phyloP scores from a whole-genome alignment of 1,140 invertebrate species.

The Drosophila truncata region DNA sequence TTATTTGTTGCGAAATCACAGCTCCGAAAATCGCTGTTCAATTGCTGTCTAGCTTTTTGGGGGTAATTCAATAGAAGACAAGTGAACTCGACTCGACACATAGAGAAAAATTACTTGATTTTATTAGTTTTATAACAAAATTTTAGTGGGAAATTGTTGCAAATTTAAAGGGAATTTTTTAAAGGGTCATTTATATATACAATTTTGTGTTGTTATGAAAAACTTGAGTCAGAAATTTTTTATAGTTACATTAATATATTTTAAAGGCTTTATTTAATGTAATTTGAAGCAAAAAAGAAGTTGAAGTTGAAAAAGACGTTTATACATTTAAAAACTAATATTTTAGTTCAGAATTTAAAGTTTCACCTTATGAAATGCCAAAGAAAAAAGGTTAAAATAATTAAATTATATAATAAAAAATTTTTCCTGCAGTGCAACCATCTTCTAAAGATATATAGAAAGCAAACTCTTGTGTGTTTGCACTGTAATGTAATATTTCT shows the following conservation, averaged over 20 bases:
- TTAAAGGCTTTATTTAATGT: too few relatives aligned
- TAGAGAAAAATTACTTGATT: not conserved
- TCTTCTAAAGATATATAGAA: not conserved
- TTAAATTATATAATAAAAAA: not conserved
- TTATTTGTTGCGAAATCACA: conserved; percentile 62
- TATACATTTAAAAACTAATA: too few relatives aligned
- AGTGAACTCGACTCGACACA: conserved; percentile 32
- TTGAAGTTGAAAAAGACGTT: too few relatives aligned
- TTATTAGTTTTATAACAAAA: not conserved
- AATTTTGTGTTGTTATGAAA: not conserved
- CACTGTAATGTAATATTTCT: conserved; percentile 76
- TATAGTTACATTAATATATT: not conserved
- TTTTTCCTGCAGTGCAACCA: not conserved
- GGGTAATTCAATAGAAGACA: conserved; percentile 43
- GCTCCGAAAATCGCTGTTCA: conserved; percentile 26
- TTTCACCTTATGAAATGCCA: not conserved
- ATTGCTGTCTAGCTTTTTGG: conserved; percentile 45
- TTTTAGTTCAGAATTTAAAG: not conserved
- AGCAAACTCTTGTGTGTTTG: conserved; percentile 12
- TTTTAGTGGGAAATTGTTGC: not conserved
- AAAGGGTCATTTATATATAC: too few relatives aligned
- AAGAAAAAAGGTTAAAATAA: not conserved
- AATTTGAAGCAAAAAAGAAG: too few relatives aligned
- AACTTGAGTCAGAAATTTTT: not conserved
- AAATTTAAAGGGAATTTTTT: not conserved